Percentiles rank a stretch among this genome's conserved stretches.
phyloP scores from a whole-genome alignment of 1,140 invertebrate species.

The Caligus rogercresseyi region DNA sequence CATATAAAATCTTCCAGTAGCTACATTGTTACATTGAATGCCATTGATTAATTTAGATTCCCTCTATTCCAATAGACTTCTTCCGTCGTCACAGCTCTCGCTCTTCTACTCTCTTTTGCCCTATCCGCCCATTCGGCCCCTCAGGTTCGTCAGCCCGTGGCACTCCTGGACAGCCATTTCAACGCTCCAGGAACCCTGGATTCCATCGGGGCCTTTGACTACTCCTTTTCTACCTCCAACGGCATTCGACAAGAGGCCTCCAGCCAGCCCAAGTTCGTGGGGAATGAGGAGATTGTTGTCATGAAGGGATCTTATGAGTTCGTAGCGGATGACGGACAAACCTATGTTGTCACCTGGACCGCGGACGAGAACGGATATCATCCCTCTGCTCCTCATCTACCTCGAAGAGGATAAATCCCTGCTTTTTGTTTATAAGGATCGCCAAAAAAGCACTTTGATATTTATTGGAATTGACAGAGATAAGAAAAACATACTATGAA shows the following conservation, averaged over 20 bases:
- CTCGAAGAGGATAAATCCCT: too few relatives aligned
- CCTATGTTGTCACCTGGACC: slow-evolving; percentile 40
- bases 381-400: slow-evolving; percentile 30
- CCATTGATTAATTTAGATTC: too few relatives aligned
- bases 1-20: too few relatives aligned
- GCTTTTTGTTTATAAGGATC: too few relatives aligned
- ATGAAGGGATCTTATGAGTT: slow-evolving; percentile 15
- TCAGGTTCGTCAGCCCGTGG: neutral
- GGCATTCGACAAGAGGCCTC: slow-evolving; percentile 16
- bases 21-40: too few relatives aligned
- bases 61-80: too few relatives aligned
- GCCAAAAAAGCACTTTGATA: too few relatives aligned
- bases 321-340: slow-evolving; percentile 28
- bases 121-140: neutral
- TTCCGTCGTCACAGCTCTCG: too few relatives aligned
- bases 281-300: slow-evolving; percentile 1
- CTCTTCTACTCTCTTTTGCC: neutral
- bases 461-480: too few relatives aligned
- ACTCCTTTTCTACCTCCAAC: slow-evolving; percentile 8
- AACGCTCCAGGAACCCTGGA: neutral
- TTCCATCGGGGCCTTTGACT: slow-evolving; percentile 4
- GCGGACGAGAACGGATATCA: slow-evolving; percentile 44
- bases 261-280: neutral
- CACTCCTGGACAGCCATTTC: neutral
- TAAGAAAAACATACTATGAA: too few relatives aligned